Evolutionary conservation across 1,140 invertebrate genomes (phyloP), one percentile per base, ranked within the genome.

Genomic region (Eumeta japonica): DNA sequence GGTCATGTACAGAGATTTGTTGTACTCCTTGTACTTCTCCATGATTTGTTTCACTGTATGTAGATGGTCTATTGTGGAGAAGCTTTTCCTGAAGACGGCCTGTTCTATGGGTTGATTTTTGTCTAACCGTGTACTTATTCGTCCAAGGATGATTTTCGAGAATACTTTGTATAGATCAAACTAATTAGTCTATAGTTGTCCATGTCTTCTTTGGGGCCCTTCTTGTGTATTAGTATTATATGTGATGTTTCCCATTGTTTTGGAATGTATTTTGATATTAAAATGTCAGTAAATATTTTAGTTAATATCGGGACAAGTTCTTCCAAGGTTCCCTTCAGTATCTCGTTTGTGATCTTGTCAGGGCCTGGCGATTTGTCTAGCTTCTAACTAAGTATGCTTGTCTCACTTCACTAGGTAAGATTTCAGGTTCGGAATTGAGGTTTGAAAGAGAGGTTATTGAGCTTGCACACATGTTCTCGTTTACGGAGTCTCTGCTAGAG

Each of bases 331-430:
- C 28, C 35, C 35, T 14, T 45, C 15, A 45, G 30, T 29, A 45
- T 11, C 15, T 41, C 35, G 13, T 45, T 41, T 15, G 43, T 33
- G 12, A 41, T 38, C 24, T 38, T 35, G 24, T 37, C 28, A 16
- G 40, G 40, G 28, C 40, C 40, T 16, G 40, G 16, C 16, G 12
- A 35, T 24, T n/a, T n/a, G n/a, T n/a, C n/a, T n/a, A n/a, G n/a
- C n/a, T n/a, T n/a, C n/a, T n/a, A n/a, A n/a, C n/a, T n/a, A n/a
- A n/a, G n/a, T n/a, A n/a, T n/a, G n/a, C n/a, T n/a, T n/a, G n/a
- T n/a, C n/a, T n/a, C n/a, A n/a, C n/a, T 34, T 41, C 42, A 28
- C 28, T 35, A 11, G 34, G 29, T 41, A 48, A 36, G 16, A 41
- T 44, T 1, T 31, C 15, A 24, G 40, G 34, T 39, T 42, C 37